A percentile compares a stretch with the other conserved stretches of the same genome.
These are phyloP conservation scores for Indicator indicator DNA, from an alignment of 2,113 vertebrate genomes.

Conservation along the genomic window DNA sequence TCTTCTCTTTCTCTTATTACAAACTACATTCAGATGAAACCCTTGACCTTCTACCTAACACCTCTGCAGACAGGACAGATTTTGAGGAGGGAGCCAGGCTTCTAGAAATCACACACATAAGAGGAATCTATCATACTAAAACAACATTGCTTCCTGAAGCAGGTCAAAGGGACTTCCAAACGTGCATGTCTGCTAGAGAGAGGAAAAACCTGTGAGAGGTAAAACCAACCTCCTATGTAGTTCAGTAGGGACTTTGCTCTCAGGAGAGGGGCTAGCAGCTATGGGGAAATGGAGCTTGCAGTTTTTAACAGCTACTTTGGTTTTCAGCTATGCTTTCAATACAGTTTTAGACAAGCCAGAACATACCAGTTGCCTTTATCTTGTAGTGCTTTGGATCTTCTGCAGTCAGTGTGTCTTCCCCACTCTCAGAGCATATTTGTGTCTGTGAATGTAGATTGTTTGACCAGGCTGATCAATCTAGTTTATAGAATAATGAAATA, in stretches of 20 bases:
- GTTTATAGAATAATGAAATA: background rate
- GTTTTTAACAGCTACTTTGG: background rate
- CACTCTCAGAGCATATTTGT: background rate
- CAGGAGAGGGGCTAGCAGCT: background rate
- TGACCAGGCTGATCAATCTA: background rate
- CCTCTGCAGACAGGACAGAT: background rate
- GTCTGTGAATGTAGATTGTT: background rate
- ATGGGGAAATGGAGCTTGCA: background rate
- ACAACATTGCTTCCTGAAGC: background rate
- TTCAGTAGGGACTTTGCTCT: background rate
- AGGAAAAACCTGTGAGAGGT: background rate
- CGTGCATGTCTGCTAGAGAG: fast-evolving
- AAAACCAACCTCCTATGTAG: background rate
- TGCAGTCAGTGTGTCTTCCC: background rate
- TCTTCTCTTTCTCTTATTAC: background rate
- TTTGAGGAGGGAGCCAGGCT: background rate
- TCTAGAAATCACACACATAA: background rate
- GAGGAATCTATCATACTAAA: background rate
- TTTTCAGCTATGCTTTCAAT: background rate
- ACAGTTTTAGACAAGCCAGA: background rate
- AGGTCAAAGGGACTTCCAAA: background rate
- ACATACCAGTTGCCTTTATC: background rate
- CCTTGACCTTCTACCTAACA: background rate
- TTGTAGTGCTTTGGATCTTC: background rate
- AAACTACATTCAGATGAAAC: background rate